Evolutionary conservation across 2,113 vertebrate genomes (phyloP).

Genomic region (Rafetus swinhoei): DNA sequence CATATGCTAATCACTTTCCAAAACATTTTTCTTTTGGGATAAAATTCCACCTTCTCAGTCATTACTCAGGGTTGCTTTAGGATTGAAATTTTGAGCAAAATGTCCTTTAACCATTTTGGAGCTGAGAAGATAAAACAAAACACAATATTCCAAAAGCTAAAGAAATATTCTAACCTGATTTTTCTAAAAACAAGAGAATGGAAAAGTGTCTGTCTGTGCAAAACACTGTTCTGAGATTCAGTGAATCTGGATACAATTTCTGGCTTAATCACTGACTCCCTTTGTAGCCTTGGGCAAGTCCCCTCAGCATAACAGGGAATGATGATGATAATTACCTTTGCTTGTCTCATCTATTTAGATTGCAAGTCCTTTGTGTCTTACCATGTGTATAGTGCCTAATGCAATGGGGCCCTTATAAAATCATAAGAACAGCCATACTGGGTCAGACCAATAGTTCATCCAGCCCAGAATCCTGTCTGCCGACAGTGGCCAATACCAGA

Average conservation of each 20-base stretch:
- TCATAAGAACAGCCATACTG: too few relatives aligned
- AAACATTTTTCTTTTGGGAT: background rate
- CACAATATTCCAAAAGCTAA: fast-evolving
- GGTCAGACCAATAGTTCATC: too few relatives aligned
- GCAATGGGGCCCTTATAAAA: background rate
- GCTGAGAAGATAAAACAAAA: background rate
- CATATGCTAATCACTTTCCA: background rate
- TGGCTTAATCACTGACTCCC: background rate
- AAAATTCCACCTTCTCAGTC: background rate
- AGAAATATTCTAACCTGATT: background rate
- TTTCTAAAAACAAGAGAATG: background rate
- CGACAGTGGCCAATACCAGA: too few relatives aligned
- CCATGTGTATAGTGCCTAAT: background rate
- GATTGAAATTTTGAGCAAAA: background rate
- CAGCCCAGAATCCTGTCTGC: too few relatives aligned
- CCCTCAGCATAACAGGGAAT: background rate
- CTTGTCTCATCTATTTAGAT: background rate
- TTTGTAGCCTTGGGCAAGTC: background rate
- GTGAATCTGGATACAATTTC: background rate
- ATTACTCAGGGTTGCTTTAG: background rate
- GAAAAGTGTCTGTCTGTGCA: background rate
- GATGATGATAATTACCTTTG: background rate
- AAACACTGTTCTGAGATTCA: background rate
- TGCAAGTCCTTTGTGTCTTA: background rate
- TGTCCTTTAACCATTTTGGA: fast-evolving